Evolutionary conservation across 23 tunicate species (phyloP).

Genomic region (Oikopleura vanhoeffeni): DNA sequence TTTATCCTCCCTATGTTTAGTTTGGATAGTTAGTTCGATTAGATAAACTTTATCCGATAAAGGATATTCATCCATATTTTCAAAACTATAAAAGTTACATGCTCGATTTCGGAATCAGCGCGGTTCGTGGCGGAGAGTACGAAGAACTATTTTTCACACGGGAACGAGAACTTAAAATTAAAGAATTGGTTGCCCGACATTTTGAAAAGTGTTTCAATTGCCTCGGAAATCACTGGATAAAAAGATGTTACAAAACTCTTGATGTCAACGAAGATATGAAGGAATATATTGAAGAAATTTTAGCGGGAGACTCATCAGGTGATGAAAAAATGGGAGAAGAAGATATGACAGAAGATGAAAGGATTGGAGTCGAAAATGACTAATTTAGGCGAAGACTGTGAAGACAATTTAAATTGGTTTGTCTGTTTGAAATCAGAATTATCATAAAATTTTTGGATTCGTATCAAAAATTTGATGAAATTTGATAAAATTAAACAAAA

Average conservation of each 20-base stretch:
- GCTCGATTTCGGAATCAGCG: slow-evolving; percentile 2
- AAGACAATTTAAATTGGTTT: too few relatives aligned
- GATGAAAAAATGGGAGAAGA: slow-evolving; percentile 2
- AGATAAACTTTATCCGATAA: too few relatives aligned
- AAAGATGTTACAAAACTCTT: neutral
- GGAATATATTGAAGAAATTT: neutral
- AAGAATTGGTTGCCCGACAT: neutral
- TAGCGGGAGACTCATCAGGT: slow-evolving; percentile 1
- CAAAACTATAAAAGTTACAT: too few relatives aligned
- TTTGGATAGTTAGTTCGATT: too few relatives aligned
- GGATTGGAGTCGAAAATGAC: too few relatives aligned
- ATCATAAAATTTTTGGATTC: too few relatives aligned
- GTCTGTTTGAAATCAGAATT: too few relatives aligned
- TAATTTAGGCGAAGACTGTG: too few relatives aligned
- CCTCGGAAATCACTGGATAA: slow-evolving; percentile 3
- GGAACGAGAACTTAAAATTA: neutral
- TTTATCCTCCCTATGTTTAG: too few relatives aligned
- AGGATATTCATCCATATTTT: too few relatives aligned
- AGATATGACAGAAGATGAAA: neutral
- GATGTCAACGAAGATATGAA: neutral
- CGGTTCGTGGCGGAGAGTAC: neutral
- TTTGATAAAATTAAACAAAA: too few relatives aligned
- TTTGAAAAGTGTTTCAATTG: slow-evolving; percentile 10
- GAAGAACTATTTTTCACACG: neutral
- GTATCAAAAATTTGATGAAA: too few relatives aligned